Percentiles rank a stretch among this genome's conserved stretches.
phyloP scores from a whole-genome alignment of 2,888 invertebrate genomes.

The Lasioglossum lativentre region DNA sequence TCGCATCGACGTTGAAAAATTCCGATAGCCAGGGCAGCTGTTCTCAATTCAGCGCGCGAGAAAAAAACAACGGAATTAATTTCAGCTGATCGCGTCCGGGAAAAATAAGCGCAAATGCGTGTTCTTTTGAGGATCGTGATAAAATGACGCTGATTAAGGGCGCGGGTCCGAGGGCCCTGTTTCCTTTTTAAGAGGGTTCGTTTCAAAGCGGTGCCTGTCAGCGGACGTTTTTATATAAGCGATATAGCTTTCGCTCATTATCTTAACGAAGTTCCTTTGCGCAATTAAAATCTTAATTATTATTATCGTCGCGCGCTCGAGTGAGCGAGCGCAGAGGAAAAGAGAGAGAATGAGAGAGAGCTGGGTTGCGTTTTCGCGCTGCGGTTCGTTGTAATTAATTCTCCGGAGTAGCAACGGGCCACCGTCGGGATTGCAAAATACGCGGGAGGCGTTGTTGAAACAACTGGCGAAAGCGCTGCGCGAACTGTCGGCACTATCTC shows the following conservation, averaged over 20 bases:
- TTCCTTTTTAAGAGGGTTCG: not conserved
- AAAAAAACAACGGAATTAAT: not conserved
- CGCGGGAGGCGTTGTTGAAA: not conserved
- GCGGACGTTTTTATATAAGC: slow-evolving; percentile 21
- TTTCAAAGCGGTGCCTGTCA: not conserved
- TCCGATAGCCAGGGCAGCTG: not conserved
- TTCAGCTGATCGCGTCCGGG: not conserved
- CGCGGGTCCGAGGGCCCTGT: not conserved
- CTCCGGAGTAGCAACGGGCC: not conserved
- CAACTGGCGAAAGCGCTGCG: not conserved
- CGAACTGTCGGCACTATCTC: not conserved
- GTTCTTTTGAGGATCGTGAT: slow-evolving; percentile 28
- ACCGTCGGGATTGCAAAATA: slow-evolving; percentile 11
- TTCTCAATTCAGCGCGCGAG: not conserved
- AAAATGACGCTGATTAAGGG: slow-evolving; percentile 50
- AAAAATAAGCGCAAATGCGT: slow-evolving; percentile 17
- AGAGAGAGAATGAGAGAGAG: not conserved
- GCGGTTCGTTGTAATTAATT: slow-evolving; percentile 27
- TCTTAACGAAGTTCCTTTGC: slow-evolving; percentile 55
- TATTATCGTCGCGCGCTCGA: slow-evolving; percentile 36
- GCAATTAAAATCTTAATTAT: slow-evolving; percentile 56
- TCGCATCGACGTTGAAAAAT: not conserved
- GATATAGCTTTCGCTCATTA: slow-evolving; percentile 46
- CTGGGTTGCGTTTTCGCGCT: not conserved
- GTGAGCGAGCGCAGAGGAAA: not conserved